Base-by-base conservation (phyloP, 2,888 invertebrate species). In the Euzophera pinguis region DNA sequence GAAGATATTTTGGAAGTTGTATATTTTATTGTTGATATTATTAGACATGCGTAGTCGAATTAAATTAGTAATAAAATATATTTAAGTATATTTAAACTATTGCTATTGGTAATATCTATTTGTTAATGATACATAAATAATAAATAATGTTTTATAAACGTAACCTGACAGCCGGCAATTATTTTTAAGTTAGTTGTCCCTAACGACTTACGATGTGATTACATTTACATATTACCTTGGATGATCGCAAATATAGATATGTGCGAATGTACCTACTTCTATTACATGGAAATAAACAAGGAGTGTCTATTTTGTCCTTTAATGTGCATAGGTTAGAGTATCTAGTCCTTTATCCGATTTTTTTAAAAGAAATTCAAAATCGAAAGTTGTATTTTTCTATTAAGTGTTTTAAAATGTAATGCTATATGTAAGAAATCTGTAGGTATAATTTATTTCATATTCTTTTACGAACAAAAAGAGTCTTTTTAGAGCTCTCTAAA, bases 211-310 rank as follows among this genome's bases (percentile, higher is more conserved):
- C 39, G 49, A 39, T 14, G 49, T 50, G 38, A 50, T 50, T 50
- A 50, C 9, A 50, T 50, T 50, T 50, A 50, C 49, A 50, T 50
- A 50, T 39, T 32, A 50, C 49, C 49, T 50, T 50, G 49, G 39
- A 32, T 50, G 14, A 50, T 38, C 29, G 39, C 39, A 50, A 50
- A 49, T 47, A 35, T 35, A 49, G 27, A 49, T 38, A 49, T 27
- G 10, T 49, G 22, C 22, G 37, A 12, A 37, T 48, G 22, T 37
- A 35, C 13, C n/a, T n/a, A n/a, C n/a, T 48, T 16, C 22, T 48
- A 27, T 48, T 48, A 4, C 17, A 48, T 48, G 38, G 7, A 48
- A 48, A 38, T 48, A 48, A 12, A 47, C 43, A 34, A 32, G 14
- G 7, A 32, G 32, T 32, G 32, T 16, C 32, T 14, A 45, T 45